Base-by-base conservation (phyloP, 2,888 invertebrate species). In the Pseudolycoriella hygida region DNA sequence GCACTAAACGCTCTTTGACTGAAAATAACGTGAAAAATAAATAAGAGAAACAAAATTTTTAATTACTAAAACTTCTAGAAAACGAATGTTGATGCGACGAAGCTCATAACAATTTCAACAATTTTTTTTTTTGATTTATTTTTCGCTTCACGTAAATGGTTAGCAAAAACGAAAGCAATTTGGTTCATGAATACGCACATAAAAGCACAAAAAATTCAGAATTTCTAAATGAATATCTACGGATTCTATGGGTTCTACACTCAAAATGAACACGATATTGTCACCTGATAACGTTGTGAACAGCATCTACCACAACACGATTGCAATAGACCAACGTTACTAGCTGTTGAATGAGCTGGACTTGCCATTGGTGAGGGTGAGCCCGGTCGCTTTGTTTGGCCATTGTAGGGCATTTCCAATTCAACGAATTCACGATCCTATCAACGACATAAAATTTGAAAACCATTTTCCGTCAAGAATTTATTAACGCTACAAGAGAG, bases 401-500 rank as follows among this genome's bases (percentile, higher is more conserved):
- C 92, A 67, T 93, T 94, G 70, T 77, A 92, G 17, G 92, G 87
- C 59, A 86, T 83, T 64, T 94, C 94, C 73, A 93, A 76, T 69
- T 94, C 94, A 53, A 93, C 87, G 70, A 94, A 94, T 68, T 94
- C 93, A 47, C 94, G 84, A 67, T 96, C 93, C 90, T 90, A 73
- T 39, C n/a, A n/a, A n/a, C n/a, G n/a, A 60, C 55, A 5, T 17
- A n/a, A n/a, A n/a, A n/a, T n/a, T n/a, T n/a, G n/a, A n/a, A n/a
- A n/a, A n/a, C n/a, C n/a, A n/a, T n/a, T n/a, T n/a, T n/a, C n/a
- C n/a, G n/a, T n/a, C n/a, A n/a, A n/a, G n/a, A n/a, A n/a, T 39
- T 39, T n/a, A n/a, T n/a, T 14, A 8, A 17, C 8, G 4, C 54
- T 54, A 46, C 50, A 17, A 30, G 42, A 14, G 38, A 37, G 31